These are phyloP conservation scores for Littorina saxatilis DNA, from an alignment of 1,140 invertebrate species.

Conservation along the genomic window DNA sequence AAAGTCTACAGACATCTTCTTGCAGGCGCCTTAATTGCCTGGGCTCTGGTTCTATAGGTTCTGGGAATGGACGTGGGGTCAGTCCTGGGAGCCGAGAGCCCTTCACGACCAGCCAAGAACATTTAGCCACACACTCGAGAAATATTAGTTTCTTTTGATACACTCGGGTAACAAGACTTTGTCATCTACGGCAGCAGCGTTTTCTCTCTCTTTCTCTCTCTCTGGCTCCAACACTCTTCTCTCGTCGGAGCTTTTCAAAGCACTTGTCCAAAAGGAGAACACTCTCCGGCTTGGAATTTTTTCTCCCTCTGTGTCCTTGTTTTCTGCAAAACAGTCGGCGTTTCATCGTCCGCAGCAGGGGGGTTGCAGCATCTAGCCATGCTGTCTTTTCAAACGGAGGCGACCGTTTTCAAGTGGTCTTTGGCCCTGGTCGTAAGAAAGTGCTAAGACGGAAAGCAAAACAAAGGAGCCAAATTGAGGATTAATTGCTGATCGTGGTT, in stretches of 20 bases:
- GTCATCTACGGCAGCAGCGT: conserved; percentile 33
- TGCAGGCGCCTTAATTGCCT: conserved; percentile 4
- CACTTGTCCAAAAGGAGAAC: conserved; percentile 11
- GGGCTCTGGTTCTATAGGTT: not conserved
- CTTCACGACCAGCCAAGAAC: conserved; percentile 24
- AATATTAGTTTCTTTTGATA: conserved; percentile 42
- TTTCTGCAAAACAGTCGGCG: conserved; percentile 7
- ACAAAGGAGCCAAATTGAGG: not conserved
- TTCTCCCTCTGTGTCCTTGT: conserved; percentile 7
- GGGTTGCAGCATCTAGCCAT: not conserved
- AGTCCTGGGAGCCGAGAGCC: not conserved
- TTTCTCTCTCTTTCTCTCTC: no score
- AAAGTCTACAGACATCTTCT: conserved; percentile 4
- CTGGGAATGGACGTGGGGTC: conserved; percentile 7
- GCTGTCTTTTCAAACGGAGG: conserved; percentile 8
- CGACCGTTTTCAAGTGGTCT: not conserved
- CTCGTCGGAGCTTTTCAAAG: conserved; percentile 8
- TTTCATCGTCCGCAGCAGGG: not conserved
- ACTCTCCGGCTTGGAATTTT: conserved; percentile 6
- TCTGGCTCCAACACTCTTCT: not conserved
- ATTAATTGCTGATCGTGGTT: conserved; percentile 37
- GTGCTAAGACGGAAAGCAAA: not conserved
- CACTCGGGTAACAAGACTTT: conserved; percentile 24
- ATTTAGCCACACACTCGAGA: conserved; percentile 40
- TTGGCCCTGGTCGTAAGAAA: not conserved